A percentile compares a stretch with the other conserved stretches of the same genome.
Evolutionary conservation across 2,888 invertebrate species (phyloP).

Genomic region (Drosophila parthenogenetica): DNA sequence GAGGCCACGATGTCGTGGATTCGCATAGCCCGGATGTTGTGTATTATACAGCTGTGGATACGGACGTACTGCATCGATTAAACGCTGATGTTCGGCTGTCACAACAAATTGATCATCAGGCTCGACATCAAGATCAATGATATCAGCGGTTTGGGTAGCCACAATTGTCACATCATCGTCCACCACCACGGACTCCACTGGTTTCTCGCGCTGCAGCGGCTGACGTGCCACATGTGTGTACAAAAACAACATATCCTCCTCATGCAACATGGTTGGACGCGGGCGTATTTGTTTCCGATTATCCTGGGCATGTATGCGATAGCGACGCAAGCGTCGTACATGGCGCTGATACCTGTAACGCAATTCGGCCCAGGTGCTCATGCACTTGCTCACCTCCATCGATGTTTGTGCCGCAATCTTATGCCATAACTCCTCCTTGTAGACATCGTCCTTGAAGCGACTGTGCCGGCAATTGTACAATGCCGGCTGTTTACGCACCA

Average conservation of each 20-base stretch:
- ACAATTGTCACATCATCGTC: conserved; percentile 42
- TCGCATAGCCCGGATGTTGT: conserved; percentile 37
- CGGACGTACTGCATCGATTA: conserved; percentile 63
- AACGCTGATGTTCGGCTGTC: conserved; percentile 24
- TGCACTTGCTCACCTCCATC: conserved; percentile 58
- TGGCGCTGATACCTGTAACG: conserved; percentile 75
- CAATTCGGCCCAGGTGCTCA: conserved; percentile 72
- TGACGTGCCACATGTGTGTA: conserved; percentile 67
- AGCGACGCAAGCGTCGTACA: conserved; percentile 64
- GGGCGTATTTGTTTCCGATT: neutral
- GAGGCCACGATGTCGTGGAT: conserved; percentile 71
- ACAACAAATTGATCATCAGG: conserved; percentile 15
- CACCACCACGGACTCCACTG: conserved; percentile 18
- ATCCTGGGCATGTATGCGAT: conserved; percentile 37
- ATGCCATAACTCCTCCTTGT: conserved; percentile 71
- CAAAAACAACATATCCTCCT: conserved; percentile 78
- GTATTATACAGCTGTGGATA: conserved; percentile 78
- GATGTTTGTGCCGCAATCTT: conserved; percentile 54
- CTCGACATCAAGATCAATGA: conserved; percentile 68
- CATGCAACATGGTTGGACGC: conserved; percentile 73
- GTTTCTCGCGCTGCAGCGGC: conserved; percentile 16
- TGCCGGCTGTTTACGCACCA: conserved; percentile 61
- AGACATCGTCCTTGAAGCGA: conserved; percentile 58
- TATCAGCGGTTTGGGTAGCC: conserved; percentile 25
- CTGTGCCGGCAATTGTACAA: conserved; percentile 69